A percentile compares a stretch with the other conserved stretches of the same genome.
Conservation (phyloP, 2,888 invertebrate species). For the Prionchulus punctatus region DNA sequence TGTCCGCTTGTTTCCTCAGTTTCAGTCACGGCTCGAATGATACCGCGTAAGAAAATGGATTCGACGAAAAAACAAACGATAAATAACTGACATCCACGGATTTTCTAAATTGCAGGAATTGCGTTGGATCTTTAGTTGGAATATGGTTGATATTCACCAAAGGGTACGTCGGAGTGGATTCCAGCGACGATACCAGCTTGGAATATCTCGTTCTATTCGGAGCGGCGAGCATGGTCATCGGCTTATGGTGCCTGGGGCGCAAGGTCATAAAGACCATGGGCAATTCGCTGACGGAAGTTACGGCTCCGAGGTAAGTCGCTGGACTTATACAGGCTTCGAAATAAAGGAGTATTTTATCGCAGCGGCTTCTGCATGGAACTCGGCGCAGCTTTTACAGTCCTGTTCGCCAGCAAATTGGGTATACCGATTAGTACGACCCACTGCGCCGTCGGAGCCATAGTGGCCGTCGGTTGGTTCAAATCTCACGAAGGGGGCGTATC, state of each 20-base stretch:
- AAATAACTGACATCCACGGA: too few species aligned
- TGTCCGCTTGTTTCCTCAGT: conserved; percentile 89
- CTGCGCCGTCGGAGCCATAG: conserved; percentile 22
- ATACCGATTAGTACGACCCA: conserved; percentile 22
- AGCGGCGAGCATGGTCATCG: conserved; percentile 12
- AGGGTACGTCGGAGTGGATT: neutral
- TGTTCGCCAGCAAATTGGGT: conserved; percentile 21
- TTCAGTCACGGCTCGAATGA: conserved; percentile 94
- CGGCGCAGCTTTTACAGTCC: conserved; percentile 23
- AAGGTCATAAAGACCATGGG: conserved; percentile 15
- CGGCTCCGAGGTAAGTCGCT: conserved; percentile 12
- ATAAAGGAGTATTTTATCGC: neutral
- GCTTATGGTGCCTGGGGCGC: conserved; percentile 13
- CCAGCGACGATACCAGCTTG: neutral
- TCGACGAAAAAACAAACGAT: too few species aligned
- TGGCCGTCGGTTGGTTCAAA: conserved; percentile 21
- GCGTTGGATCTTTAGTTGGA: conserved; percentile 22
- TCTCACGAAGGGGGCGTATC: conserved; percentile 19
- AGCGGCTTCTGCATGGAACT: conserved; percentile 22
- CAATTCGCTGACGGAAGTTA: conserved; percentile 10
- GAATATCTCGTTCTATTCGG: conserved; percentile 12
- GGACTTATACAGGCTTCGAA: neutral
- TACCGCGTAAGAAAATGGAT: too few species aligned
- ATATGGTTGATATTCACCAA: conserved; percentile 17
- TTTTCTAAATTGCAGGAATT: conserved; percentile 16